Evolutionary conservation across 1,140 invertebrate species (phyloP), one percentile per base, ranked within the genome.

Genomic region (Rhysida immarginata): DNA sequence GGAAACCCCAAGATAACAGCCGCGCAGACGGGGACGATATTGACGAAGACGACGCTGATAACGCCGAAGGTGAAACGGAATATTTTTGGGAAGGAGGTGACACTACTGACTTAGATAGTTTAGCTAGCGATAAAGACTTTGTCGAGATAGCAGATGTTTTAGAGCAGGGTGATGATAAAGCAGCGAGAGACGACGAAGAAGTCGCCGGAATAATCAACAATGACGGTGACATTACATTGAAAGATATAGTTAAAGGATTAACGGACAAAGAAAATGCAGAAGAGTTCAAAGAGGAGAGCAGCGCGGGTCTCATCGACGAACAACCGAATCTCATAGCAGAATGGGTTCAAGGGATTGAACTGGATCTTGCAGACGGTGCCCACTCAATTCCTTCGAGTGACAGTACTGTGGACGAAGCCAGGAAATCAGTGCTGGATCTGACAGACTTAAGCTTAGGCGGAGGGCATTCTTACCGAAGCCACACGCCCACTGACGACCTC

Each of bases 11-110:
- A n/a, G 35, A n/a, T 11, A 41, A n/a, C 35, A 11, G n/a, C n/a
- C n/a, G 11, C 11, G n/a, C 11, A n/a, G 11, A 11, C 35, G 8
- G 8, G 23, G 45, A 48, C 13, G 14, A 11, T 8, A 14, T 11
- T 18, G 45, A 13, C 11, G 45, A 23, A 14, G 45, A 18, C 11
- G 23, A 18, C 23, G 45, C 8, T 11, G 45, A 48, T 23, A 23
- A 48, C 21, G 45, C 21, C 8, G 45, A 48, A 11, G 45, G 45
- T 11, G 21, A 48, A 13, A 48, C 45, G 8, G 45, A 48, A 23
- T 48, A 48, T 23, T 48, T 48, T 23, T 48, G 45, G 45, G 45
- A 48, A 48, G 45, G 45, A 13, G 45, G 45, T 23, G 45, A 48
- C 45, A 48, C 45, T n/a, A n/a, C n/a, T 20, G 45, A 48, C 23